These are phyloP conservation scores for Nymphalis urticae DNA, from an alignment of 2,888 invertebrate genomes.

Conservation along the genomic window DNA sequence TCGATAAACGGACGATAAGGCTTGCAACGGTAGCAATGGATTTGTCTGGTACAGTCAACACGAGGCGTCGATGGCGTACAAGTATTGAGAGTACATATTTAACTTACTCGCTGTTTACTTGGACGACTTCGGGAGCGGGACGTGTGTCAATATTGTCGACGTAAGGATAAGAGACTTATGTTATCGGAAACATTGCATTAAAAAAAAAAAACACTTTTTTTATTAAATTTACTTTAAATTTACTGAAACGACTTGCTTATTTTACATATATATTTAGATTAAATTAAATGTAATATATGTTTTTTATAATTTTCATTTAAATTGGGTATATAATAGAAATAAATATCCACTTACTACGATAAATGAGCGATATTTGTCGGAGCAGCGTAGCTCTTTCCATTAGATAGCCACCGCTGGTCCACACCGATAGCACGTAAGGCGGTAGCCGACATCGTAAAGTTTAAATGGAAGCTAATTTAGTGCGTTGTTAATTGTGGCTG, in stretches of 20 bases:
- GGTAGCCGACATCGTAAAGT: slow-evolving; percentile 78
- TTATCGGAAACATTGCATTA: slow-evolving; percentile 26
- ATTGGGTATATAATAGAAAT: background rate
- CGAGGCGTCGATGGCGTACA: slow-evolving; percentile 45
- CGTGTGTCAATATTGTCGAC: slow-evolving; percentile 47
- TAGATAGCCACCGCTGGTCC: slow-evolving; percentile 20
- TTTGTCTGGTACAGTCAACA: slow-evolving; percentile 78
- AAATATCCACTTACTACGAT: background rate
- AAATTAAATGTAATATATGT: too few relatives aligned
- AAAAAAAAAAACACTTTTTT: background rate
- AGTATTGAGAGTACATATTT: slow-evolving; percentile 55
- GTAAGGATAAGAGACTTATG: slow-evolving; percentile 36
- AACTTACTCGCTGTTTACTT: slow-evolving; percentile 47
- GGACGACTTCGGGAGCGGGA: slow-evolving; percentile 34
- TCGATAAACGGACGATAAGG: slow-evolving; percentile 74
- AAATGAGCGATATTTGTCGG: slow-evolving; percentile 5
- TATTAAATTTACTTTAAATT: too few relatives aligned
- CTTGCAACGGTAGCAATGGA: slow-evolving; percentile 72
- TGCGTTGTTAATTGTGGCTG: slow-evolving; percentile 78
- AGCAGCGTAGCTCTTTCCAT: slow-evolving; percentile 21
- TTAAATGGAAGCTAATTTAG: slow-evolving; percentile 80
- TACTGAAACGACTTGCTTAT: too few relatives aligned
- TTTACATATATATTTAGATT: too few relatives aligned
- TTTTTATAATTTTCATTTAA: background rate
- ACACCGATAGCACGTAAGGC: slow-evolving; percentile 66